phyloP scores from a whole-genome alignment of 1,140 invertebrate genomes.

The Geopemphigus sp. region DNA sequence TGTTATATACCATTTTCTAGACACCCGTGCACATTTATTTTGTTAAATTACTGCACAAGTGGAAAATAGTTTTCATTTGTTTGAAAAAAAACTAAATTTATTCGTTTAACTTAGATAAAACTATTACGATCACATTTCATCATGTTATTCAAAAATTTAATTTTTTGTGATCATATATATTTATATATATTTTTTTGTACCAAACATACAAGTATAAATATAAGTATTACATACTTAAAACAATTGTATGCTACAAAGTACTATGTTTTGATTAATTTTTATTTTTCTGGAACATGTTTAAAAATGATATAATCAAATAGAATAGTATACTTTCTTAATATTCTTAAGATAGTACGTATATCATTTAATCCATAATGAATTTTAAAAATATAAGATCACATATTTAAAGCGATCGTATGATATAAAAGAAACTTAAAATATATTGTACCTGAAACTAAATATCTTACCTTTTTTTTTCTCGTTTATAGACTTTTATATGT shows the following conservation, averaged over 20 bases:
- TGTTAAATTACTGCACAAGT: constrained; percentile 12
- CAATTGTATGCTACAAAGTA: constrained; percentile 18
- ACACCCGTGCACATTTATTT: too few species aligned
- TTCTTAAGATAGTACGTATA: too few species aligned
- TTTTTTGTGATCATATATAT: constrained; percentile 10
- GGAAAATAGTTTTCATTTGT: constrained; percentile 14
- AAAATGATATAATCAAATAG: too few species aligned
- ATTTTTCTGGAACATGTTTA: background rate
- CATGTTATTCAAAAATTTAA: constrained; percentile 15
- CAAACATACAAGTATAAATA: background rate
- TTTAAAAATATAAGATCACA: too few species aligned
- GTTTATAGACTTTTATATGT: too few species aligned
- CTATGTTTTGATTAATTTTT: constrained; percentile 32
- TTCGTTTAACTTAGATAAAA: background rate
- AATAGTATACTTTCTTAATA: too few species aligned
- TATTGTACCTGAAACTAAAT: too few species aligned
- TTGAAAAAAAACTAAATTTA: background rate
- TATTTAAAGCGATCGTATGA: too few species aligned
- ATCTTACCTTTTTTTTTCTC: too few species aligned
- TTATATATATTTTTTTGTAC: constrained; percentile 19
- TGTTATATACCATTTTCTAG: constrained; percentile 17
- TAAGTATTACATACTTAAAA: too few species aligned
- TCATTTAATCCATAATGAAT: too few species aligned
- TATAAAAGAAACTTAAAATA: too few species aligned
- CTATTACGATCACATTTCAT: constrained; percentile 4